Percentiles rank a stretch among this genome's conserved stretches.
phyloP scores from a whole-genome alignment of 2,888 invertebrate genomes.

The Macrosoma leucophasiata region DNA sequence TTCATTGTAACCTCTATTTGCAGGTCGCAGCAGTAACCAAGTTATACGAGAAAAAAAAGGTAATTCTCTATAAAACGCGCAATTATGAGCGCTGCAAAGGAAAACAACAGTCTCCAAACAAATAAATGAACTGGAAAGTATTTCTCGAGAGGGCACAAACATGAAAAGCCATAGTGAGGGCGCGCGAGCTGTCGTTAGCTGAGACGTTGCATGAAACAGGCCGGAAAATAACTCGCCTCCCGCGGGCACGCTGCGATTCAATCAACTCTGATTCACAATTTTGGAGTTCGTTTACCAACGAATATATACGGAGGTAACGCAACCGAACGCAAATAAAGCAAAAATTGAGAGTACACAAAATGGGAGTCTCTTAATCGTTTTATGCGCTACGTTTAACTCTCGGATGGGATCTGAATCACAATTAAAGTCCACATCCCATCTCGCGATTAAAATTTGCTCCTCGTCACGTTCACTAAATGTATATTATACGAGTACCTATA shows the following conservation, averaged over 20 bases:
- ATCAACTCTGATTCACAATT: slow-evolving; percentile 71
- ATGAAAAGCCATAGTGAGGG: slow-evolving; percentile 41
- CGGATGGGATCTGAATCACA: slow-evolving; percentile 30
- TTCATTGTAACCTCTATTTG: neutral
- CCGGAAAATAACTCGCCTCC: slow-evolving; percentile 70
- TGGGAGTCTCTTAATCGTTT: slow-evolving; percentile 42
- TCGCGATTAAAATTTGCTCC: no score
- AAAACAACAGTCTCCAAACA: slow-evolving; percentile 57
- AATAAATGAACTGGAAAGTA: slow-evolving; percentile 68
- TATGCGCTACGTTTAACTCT: slow-evolving; percentile 39
- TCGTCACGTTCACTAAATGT: no score
- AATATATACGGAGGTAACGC: slow-evolving; percentile 49
- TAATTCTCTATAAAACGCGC: slow-evolving; percentile 22
- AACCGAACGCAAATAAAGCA: slow-evolving; percentile 43
- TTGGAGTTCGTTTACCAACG: slow-evolving; percentile 69
- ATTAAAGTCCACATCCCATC: no score
- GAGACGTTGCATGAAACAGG: slow-evolving; percentile 63
- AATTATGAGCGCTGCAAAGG: slow-evolving; percentile 30
- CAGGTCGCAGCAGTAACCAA: neutral
- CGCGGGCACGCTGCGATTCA: slow-evolving; percentile 68
- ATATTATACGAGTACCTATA: no score
- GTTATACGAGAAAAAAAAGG: slow-evolving; percentile 12
- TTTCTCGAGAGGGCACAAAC: slow-evolving; percentile 64
- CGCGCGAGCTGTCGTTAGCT: slow-evolving; percentile 37
- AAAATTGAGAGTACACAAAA: slow-evolving; percentile 37